Evolutionary conservation across 2,888 invertebrate species (phyloP).

Genomic region (Lucinisca nassula): DNA sequence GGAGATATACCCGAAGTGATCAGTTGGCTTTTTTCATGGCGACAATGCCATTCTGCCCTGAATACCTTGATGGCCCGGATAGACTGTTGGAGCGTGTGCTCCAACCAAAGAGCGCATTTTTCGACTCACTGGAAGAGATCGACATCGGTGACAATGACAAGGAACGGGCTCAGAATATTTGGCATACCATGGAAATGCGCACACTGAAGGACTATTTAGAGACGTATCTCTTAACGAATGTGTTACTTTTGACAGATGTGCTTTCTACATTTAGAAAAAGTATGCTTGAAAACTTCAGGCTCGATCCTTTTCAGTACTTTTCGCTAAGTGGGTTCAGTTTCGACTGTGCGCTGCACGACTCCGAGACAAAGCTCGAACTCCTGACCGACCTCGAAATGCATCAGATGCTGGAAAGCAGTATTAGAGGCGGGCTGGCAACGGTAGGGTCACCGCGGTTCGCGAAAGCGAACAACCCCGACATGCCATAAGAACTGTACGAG

Average conservation of each 20-base stretch:
- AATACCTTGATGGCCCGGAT: conserved; percentile 12
- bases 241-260: not conserved
- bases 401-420: conserved; percentile 5
- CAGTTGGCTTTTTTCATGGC: not conserved
- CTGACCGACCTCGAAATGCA: conserved; percentile 14
- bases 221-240: not conserved
- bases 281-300: not conserved
- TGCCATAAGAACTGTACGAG: conserved; percentile 1
- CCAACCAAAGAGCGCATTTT: not conserved
- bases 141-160: not conserved
- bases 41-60: not conserved
- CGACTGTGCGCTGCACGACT: conserved; percentile 12
- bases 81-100: not conserved
- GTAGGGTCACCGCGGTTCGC: conserved; percentile 4
- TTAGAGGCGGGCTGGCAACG: conserved; percentile 14
- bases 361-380: conserved; percentile 3
- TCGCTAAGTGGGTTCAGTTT: conserved; percentile 1
- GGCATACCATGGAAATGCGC: not conserved
- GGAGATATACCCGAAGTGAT: not conserved
- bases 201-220: not conserved
- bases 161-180: not conserved
- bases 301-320: not conserved
- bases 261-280: not conserved
- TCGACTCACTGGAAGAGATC: not conserved
- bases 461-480: conserved; percentile 18